Evolutionary conservation across 2,888 invertebrate species (phyloP), one percentile per base, ranked within the genome.

Genomic region (Campaea margaritaria): DNA sequence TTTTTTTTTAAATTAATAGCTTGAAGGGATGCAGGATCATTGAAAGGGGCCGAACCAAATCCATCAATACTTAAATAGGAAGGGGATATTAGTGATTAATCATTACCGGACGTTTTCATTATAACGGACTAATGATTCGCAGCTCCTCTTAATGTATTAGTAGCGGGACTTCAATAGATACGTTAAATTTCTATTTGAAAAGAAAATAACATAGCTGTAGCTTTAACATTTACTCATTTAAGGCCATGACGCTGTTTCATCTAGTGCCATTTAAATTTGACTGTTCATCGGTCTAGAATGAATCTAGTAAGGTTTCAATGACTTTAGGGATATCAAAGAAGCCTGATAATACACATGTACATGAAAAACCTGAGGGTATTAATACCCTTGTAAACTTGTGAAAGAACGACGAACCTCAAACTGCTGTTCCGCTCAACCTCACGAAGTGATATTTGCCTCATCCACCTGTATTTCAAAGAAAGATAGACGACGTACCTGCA

Each of bases 41-140:
- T 8, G 21, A 5, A 42, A n/a, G 27, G 53, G 49, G 42, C 47
- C 28, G 50, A 31, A 21, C n/a, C 28, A 57, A 63, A 65, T 47
- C 50, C 38, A 66, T 59, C 51, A 44, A 55, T 62, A 55, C 28
- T 34, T 31, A 51, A 41, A 53, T 62, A 42, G 54, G 50, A 48
- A 66, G 68, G 72, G 68, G 70, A 65, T 65, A 60, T 58, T 56
- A 62, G 64, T 64, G 62, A 85, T 86, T 79, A 83, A 86, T 85
- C 81, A 83, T 73, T 16, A 61, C 55, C 55, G 60, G 60, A 56
- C 55, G 60, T 47, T 47, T 51, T 56, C 51, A 61, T 56, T 61
- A 61, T 41, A 28, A 36, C 27, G 39, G 61, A 68, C 75, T 78
- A 80, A 83, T 79, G 78, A 60, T 60, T 54, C n/a, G 45, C 59